These are phyloP conservation scores for Anagyrus pseudococci DNA, from an alignment of 2,888 invertebrate genomes.

Conservation along the genomic window DNA sequence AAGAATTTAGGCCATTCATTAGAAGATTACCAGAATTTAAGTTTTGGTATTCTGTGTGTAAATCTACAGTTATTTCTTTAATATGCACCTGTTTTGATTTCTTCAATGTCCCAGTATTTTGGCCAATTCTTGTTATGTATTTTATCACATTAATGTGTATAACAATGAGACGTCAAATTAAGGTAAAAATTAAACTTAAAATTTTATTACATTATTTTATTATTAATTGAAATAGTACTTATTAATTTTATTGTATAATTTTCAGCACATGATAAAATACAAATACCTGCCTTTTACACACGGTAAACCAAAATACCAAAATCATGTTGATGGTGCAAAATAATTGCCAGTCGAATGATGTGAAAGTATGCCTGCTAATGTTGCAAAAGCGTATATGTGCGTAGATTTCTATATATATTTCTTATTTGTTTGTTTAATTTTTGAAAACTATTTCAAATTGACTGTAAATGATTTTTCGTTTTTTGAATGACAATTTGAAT, in stretches of 20 bases:
- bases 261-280: conserved; percentile 99
- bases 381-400: conserved; percentile 50
- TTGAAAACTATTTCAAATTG: conserved; percentile 39
- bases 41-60: conserved; percentile 97
- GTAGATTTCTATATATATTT: conserved; percentile 48
- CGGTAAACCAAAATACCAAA: conserved; percentile 95
- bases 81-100: conserved; percentile 96
- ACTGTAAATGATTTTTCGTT: conserved; percentile 41
- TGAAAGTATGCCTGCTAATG: conserved; percentile 47
- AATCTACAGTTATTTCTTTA: conserved; percentile 89
- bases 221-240: background rate
- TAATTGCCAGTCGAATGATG: conserved; percentile 55
- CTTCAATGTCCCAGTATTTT: conserved; percentile 99
- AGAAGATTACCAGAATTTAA: conserved; percentile 97
- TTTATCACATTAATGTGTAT: conserved; percentile 98
- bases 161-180: conserved; percentile 99
- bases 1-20: conserved; percentile 99
- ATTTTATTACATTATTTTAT: conserved; percentile 5
- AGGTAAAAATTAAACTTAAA: conserved; percentile 69
- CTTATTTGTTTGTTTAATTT: conserved; percentile 33
- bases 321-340: conserved; percentile 63
- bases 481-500: conserved; percentile 41
- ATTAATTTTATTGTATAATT: conserved; percentile 47
- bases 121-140: conserved; percentile 99
- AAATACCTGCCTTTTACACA: conserved; percentile 98